Evolutionary conservation across 2,888 invertebrate species (phyloP), one percentile per base, ranked within the genome.

Genomic region (Tetrapedia diversipes): DNA sequence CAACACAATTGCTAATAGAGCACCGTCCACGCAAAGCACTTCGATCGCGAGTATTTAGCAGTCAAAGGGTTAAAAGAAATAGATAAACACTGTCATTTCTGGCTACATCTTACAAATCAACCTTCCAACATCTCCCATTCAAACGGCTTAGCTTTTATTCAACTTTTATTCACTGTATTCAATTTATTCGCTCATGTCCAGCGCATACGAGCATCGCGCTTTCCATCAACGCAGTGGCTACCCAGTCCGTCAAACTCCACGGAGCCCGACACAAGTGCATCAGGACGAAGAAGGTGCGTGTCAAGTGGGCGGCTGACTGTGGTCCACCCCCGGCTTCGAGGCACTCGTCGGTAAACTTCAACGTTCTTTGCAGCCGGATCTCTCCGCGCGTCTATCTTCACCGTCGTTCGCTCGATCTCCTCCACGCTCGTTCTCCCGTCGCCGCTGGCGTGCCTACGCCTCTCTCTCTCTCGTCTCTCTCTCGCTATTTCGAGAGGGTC

Each of bases 261-360:
- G 2, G 32, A 11, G 27, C 45, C n/a, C 19, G 61, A 72, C 73
- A 65, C 73, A 64, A 72, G 77, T 72, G 79, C 64, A 77, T 79
- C 77, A 54, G 64, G 72, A 45, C 66, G 72, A 72, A 51, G 72
- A 77, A 68, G 77, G 79, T 77, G 77, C 77, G 73, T 66, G 77
- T 80, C 77, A 66, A 72, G 77, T 74, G 71, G n/a, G 57, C 39
- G 57, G 60, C 63, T 64, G n/a, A n/a, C n/a, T n/a, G n/a, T n/a
- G 64, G 68, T 77, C 65, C 73, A 67, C 59, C 80, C 79, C 68
- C 32, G 54, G 66, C 54, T 53, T 10, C 59, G 45, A 67, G 53
- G 53, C 66, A 82, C 85, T 85, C 71, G 87, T 86, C 91, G 91
- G 91, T 85, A 87, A 91, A 91, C 90, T 90, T 91, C 91, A 91